phyloP scores from a whole-genome alignment of 2,113 vertebrate genomes.

The Leuciscus idus region DNA sequence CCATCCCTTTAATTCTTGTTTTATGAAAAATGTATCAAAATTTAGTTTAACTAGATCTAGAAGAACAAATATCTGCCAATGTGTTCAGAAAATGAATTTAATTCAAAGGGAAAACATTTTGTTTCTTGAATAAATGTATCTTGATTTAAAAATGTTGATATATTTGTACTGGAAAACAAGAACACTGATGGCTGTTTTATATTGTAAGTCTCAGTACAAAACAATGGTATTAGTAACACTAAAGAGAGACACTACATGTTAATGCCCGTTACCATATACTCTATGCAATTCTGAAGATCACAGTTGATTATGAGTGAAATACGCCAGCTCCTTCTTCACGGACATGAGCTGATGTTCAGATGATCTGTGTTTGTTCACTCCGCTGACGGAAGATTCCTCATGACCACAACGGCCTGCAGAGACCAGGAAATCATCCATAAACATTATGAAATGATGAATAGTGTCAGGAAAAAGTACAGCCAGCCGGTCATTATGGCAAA shows the following conservation, averaged over 20 bases:
- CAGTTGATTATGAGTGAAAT: background rate
- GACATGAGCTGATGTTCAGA: background rate
- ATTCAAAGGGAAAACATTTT: too few species aligned
- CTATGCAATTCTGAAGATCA: background rate
- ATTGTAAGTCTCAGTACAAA: background rate
- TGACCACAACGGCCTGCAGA: slow-evolving; percentile 45
- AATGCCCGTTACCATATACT: background rate
- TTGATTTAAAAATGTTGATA: too few species aligned
- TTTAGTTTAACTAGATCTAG: too few species aligned
- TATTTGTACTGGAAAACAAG: too few species aligned
- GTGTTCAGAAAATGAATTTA: too few species aligned
- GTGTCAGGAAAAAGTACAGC: background rate
- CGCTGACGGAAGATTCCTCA: slow-evolving; percentile 36
- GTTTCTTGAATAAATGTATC: too few species aligned
- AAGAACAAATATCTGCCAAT: too few species aligned
- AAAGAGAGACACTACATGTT: background rate
- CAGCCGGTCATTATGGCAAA: background rate
- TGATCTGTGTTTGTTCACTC: slow-evolving; percentile 16
- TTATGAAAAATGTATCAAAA: too few species aligned
- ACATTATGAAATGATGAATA: background rate
- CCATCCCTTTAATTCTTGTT: too few species aligned
- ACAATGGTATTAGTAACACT: background rate
- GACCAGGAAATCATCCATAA: background rate
- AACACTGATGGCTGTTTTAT: background rate
- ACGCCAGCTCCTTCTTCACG: background rate